Conservation (phyloP, 2,888 invertebrate species). For the Malthinus flaveolus region DNA sequence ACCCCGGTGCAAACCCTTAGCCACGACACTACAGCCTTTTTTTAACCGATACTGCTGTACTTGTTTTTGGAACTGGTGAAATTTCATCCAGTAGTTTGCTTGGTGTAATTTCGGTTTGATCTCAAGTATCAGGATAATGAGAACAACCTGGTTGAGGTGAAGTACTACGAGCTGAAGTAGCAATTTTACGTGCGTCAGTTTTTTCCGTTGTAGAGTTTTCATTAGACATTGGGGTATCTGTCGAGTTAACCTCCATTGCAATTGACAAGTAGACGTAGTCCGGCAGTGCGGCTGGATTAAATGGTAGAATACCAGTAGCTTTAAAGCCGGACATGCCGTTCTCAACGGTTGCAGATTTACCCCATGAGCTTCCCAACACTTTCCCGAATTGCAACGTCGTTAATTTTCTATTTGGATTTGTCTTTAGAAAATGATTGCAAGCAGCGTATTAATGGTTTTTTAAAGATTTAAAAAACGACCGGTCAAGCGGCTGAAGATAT, state of each 20-base stretch:
- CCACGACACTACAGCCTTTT: too few species aligned
- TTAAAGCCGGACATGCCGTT: slow-evolving; percentile 6
- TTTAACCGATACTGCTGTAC: too few species aligned
- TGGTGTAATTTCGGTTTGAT: too few species aligned
- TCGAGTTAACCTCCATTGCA: too few species aligned
- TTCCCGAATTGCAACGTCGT: neutral
- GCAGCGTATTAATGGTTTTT: neutral
- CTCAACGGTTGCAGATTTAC: slow-evolving; percentile 6
- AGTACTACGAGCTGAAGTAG: too few species aligned
- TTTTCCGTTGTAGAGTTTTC: neutral
- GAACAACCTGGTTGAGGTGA: too few species aligned
- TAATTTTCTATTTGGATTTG: neutral
- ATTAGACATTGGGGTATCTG: neutral
- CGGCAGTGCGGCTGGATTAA: slow-evolving; percentile 1
- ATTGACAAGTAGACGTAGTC: slow-evolving; percentile 2
- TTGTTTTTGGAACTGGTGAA: too few species aligned
- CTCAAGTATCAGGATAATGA: too few species aligned
- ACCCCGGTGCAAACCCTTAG: too few species aligned
- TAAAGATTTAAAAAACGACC: neutral
- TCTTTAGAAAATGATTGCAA: neutral
- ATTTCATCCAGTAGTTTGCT: too few species aligned
- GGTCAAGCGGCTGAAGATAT: neutral
- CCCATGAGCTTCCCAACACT: neutral
- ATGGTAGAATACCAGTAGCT: slow-evolving; percentile 7
- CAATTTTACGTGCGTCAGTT: too few species aligned